phyloP scores from a whole-genome alignment of 2,888 invertebrate genomes.

The Standfussiana lucernea region DNA sequence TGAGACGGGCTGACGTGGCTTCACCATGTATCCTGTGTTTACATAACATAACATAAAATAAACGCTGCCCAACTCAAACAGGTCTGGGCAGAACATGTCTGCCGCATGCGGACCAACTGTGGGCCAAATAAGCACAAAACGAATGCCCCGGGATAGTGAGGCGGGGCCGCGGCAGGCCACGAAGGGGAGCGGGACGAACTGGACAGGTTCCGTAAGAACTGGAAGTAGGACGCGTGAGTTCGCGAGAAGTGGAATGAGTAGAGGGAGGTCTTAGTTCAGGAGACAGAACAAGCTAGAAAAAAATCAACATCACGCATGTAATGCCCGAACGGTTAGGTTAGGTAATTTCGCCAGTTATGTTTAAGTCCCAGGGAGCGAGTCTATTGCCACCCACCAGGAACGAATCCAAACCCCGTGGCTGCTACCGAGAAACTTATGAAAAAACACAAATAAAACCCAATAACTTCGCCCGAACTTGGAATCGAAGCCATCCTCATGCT shows the following conservation, averaged over 20 bases:
- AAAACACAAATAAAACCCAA: neutral
- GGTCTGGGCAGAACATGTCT: no score
- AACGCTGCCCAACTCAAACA: no score
- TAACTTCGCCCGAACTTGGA: neutral
- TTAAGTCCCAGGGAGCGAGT: neutral
- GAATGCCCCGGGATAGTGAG: no score
- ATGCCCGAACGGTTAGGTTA: no score
- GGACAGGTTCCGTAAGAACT: no score
- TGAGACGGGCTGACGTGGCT: conserved; percentile 57
- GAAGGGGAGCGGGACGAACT: no score
- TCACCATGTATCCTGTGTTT: conserved; percentile 73
- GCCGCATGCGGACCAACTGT: no score
- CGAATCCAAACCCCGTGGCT: neutral
- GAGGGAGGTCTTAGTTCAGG: no score
- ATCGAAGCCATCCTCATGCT: neutral
- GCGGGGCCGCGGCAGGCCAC: no score
- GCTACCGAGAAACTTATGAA: neutral
- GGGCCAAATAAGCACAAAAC: no score
- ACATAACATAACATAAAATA: neutral
- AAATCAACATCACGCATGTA: neutral
- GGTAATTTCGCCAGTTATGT: neutral
- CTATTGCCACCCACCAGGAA: neutral
- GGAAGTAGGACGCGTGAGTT: no score
- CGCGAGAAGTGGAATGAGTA: no score
- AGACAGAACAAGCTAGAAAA: neutral